Evolutionary conservation across 2,797 vertebrate species (phyloP), one percentile per base, ranked within the genome.

Genomic region (Smutsia gigantea): DNA sequence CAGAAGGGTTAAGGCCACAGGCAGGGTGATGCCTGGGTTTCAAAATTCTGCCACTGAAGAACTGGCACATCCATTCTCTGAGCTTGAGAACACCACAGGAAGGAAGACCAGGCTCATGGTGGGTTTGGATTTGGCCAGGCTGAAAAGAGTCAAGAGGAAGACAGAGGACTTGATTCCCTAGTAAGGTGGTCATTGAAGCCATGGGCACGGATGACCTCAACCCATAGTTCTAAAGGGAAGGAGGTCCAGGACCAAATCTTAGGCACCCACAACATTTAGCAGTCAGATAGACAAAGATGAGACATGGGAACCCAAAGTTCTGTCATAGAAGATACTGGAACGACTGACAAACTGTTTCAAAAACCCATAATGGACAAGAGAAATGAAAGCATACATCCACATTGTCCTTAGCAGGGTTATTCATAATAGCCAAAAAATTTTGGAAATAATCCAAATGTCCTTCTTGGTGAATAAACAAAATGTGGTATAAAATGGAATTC

Each of bases 251-350:
- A 55, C 39, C 71, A 37, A 84, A 49, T 11, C 11, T 5, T 12
- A 27, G 72, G 46, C 69, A 34, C 23, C n/a, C 2, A 1, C 11
- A 23, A 2, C 39, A 25, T 4, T 29, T 3, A 12, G 27, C 3
- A 2, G 18, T 14, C 4, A 69, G 18, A 19, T 0, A 17, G 53
- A 59, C 37, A 17, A 42, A 29, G 74, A 23, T 0, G 18, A 12
- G 46, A 46, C 17, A 18, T 34, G 42, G 19, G 61, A 55, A 37
- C 18, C 15, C 69, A 34, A 7, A 1, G 27, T 1, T 4, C 49
- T 27, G 2, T 23, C 9, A 7, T 0, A 0, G 59, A 5, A 31
- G 49, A 66, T 1, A 21, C 2, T 10, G n/a, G 19, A 57, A 84
- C 11, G 11, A 57, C 51, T 0, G 7, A 55, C 31, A 51, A n/a